Evolutionary conservation across 2,888 invertebrate species (phyloP), one percentile per base, ranked within the genome.

Genomic region (Drosophila melanosoma): DNA sequence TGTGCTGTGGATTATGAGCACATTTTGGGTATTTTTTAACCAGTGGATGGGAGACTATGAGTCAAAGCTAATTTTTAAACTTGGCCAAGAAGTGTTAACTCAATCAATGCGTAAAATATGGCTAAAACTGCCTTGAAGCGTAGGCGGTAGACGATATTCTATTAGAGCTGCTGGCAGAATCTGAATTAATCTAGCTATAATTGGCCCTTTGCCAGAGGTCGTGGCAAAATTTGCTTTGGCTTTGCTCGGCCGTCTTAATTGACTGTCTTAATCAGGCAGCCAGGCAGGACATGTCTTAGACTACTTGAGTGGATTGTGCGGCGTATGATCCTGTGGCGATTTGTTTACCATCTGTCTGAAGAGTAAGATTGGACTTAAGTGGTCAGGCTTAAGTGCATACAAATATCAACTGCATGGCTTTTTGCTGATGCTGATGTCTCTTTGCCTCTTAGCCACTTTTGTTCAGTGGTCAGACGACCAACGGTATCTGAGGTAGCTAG

Each of bases 11-110:
- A n/a, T n/a, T n/a, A 84, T 80, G 78, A 69, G 54, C 68, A 79
- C 56, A 76, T 71, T 69, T 74, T 40, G 45, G 52, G 15, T 32
- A 48, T 65, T 65, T 74, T 74, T 57, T 53, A 23, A 54, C 40
- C 66, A 36, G 64, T 20, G 20, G 20, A 29, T 11, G n/a, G 51
- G 48, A 26, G 38, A 29, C 49, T 40, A 29, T 33, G 42, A 66
- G 52, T 23, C 35, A 40, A 40, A 70, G 70, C 71, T 70, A 74
- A 83, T 74, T 80, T 74, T 78, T 69, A 69, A 84, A 82, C 82
- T 85, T 82, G 71, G 61, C 78, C 69, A 83, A 74, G 68, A 86
- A 88, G 87, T 88, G 84, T 73, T 88, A 88, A 87, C 79, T 87
- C 82, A 88, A 87, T 88, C 78, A 84, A 75, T 84, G 76, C 74